These are phyloP conservation scores for Cantharis flavilabris DNA, from an alignment of 2,888 invertebrate genomes.

Conservation along the genomic window DNA sequence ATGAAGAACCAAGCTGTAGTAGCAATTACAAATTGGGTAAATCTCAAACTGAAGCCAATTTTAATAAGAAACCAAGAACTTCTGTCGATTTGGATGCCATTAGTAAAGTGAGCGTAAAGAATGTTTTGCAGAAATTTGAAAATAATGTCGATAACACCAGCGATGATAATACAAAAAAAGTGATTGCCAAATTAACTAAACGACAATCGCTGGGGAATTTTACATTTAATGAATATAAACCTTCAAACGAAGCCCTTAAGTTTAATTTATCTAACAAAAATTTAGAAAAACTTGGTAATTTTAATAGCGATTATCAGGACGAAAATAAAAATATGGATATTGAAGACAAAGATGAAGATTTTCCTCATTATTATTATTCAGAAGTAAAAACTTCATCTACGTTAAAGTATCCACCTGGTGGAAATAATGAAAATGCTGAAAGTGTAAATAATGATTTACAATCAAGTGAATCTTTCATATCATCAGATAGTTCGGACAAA, in stretches of 20 bases:
- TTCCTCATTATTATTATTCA: not conserved
- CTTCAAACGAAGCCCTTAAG: not conserved
- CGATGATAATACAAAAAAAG: not conserved
- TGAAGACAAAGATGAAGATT: not conserved
- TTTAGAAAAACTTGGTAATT: not conserved
- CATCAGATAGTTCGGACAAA: not conserved
- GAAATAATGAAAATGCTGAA: not conserved
- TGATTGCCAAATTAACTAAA: slow-evolving; percentile 4
- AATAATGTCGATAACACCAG: slow-evolving; percentile 22
- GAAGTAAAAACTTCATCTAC: not conserved
- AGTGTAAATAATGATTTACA: not conserved
- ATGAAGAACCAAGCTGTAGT: slow-evolving; percentile 22
- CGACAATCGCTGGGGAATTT: slow-evolving; percentile 6
- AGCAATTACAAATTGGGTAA: slow-evolving; percentile 42
- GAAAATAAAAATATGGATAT: not conserved
- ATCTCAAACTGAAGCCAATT: slow-evolving; percentile 52
- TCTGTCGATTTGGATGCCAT: slow-evolving; percentile 53
- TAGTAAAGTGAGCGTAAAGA: slow-evolving; percentile 52
- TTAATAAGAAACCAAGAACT: slow-evolving; percentile 42
- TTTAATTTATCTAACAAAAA: not conserved
- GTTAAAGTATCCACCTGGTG: not conserved
- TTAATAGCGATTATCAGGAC: not conserved
- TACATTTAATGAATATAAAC: not conserved
- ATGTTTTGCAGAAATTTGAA: slow-evolving; percentile 53
- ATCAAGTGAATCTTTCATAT: not conserved